Conservation (phyloP, 2,113 vertebrate species). For the Bubo bubo region DNA sequence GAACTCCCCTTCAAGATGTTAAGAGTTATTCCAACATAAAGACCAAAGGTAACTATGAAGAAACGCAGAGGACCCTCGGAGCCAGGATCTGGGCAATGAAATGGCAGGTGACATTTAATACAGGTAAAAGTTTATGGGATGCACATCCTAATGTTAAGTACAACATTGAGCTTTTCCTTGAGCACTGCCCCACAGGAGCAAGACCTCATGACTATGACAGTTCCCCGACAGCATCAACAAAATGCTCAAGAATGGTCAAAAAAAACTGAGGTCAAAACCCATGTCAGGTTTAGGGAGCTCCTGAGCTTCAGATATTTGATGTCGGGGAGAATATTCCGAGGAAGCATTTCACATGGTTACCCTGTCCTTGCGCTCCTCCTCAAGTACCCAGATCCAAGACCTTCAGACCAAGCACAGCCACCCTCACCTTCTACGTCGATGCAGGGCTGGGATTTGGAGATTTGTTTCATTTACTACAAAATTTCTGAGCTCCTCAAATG, state of each 20-base stretch:
- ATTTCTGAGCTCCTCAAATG: background rate
- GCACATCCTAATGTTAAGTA: accelerated
- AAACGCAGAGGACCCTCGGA: background rate
- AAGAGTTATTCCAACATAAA: background rate
- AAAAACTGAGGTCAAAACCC: background rate
- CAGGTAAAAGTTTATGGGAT: background rate
- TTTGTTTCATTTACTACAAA: background rate
- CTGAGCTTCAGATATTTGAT: background rate
- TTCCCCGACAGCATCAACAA: background rate
- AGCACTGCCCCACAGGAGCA: background rate
- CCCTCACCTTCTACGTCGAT: background rate
- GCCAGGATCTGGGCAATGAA: background rate
- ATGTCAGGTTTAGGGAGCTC: background rate
- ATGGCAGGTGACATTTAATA: background rate
- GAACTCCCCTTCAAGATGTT: background rate
- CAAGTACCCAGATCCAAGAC: background rate
- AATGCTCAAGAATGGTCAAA: background rate
- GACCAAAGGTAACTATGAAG: background rate
- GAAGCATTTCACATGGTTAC: background rate
- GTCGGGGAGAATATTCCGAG: background rate
- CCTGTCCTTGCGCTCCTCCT: background rate
- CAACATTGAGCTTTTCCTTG: accelerated
- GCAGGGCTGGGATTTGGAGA: background rate
- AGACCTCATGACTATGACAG: background rate
- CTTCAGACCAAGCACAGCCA: background rate